These are phyloP conservation scores for Heliconius hermathena DNA, from an alignment of 1,140 invertebrate species.

Conservation along the genomic window DNA sequence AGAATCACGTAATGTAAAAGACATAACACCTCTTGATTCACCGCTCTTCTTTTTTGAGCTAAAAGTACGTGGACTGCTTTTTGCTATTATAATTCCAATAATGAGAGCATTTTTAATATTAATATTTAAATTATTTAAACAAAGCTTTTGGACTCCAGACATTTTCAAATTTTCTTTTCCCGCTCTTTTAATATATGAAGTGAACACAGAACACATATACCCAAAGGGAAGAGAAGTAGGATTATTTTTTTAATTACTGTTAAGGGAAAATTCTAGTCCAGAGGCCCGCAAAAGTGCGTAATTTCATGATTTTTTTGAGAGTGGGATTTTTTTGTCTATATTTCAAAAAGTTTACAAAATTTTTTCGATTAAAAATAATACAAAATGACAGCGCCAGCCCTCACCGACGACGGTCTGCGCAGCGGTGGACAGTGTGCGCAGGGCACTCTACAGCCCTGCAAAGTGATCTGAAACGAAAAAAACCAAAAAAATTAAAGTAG, in stretches of 20 bases:
- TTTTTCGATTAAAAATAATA: no score
- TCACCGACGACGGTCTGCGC: no score
- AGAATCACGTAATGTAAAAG: constrained; percentile 87
- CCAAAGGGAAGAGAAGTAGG: neutral
- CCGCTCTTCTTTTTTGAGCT: constrained; percentile 71
- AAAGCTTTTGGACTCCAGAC: constrained; percentile 73
- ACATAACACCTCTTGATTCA: constrained; percentile 84
- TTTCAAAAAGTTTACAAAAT: no score
- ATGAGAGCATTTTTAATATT: constrained; percentile 74
- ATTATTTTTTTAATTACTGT: neutral
- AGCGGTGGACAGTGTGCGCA: no score
- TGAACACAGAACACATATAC: neutral
- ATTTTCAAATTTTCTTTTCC: constrained; percentile 51
- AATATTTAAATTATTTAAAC: constrained; percentile 71
- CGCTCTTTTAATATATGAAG: neutral
- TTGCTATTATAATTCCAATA: constrained; percentile 75
- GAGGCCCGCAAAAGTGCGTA: no score
- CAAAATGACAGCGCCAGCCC: no score
- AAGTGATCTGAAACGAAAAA: no score
- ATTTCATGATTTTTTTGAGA: no score
- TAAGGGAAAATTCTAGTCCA: no score
- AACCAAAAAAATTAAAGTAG: no score
- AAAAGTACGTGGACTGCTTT: constrained; percentile 66
- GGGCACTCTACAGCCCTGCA: no score
- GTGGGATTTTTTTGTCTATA: no score